These are phyloP conservation scores for Agrypnus murinus DNA, from an alignment of 2,888 invertebrate genomes.

Conservation along the genomic window DNA sequence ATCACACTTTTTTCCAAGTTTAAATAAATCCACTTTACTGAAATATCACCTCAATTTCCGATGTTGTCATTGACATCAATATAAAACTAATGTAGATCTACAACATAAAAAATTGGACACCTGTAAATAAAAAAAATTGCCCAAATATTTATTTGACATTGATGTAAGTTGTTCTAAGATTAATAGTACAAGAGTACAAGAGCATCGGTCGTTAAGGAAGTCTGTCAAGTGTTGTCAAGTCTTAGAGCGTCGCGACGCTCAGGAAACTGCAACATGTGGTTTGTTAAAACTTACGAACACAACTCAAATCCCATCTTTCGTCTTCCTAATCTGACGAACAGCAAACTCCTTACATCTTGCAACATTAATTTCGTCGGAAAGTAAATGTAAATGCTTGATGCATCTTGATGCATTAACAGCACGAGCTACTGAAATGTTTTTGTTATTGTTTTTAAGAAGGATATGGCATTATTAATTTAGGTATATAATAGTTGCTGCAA, in stretches of 20 bases:
- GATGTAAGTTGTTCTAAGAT: slow-evolving; percentile 40
- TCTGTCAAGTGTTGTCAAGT: slow-evolving; percentile 65
- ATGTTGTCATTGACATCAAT: too few relatives aligned
- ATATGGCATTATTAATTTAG: neutral
- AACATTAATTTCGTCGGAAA: slow-evolving; percentile 42
- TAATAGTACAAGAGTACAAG: slow-evolving; percentile 42
- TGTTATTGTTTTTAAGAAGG: neutral
- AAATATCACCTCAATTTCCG: too few relatives aligned
- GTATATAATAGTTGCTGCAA: neutral
- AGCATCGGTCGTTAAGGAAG: slow-evolving; percentile 61
- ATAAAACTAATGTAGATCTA: too few relatives aligned
- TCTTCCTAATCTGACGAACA: slow-evolving; percentile 62
- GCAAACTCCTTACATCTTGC: slow-evolving; percentile 51
- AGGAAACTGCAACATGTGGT: slow-evolving; percentile 66
- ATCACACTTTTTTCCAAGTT: too few relatives aligned
- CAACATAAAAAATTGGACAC: too few relatives aligned
- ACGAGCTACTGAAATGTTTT: slow-evolving; percentile 31
- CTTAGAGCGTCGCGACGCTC: slow-evolving; percentile 60
- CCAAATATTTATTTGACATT: slow-evolving; percentile 33
- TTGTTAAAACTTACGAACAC: slow-evolving; percentile 65
- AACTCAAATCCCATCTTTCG: slow-evolving; percentile 62
- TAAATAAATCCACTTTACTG: too few relatives aligned
- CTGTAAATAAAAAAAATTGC: slow-evolving; percentile 1
- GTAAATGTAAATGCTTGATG: slow-evolving; percentile 36
- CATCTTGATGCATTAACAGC: slow-evolving; percentile 35